These are phyloP conservation scores for Caloenas nicobarica DNA, from an alignment of 2,113 vertebrate genomes.

Conservation along the genomic window DNA sequence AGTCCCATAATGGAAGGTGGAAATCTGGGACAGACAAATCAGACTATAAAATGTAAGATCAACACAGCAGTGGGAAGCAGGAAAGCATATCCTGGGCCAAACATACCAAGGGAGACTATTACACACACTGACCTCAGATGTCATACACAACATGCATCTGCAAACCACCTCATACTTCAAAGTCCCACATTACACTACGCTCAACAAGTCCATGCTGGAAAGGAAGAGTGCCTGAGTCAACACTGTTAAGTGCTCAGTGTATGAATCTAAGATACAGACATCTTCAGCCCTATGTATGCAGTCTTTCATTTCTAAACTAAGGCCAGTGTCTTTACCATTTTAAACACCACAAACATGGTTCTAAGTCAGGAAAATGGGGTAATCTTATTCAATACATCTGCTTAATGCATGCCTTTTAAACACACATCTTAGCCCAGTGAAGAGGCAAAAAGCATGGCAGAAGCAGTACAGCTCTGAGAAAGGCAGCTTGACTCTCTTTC, in stretches of 20 bases:
- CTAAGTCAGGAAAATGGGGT: neutral
- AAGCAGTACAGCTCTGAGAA: neutral
- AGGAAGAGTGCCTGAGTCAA: neutral
- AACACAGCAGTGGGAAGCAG: conserved; percentile 28
- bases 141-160: conserved; percentile 1
- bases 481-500: neutral
- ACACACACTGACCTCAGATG: conserved; percentile 15
- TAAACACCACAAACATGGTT: neutral
- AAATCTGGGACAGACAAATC: conserved; percentile 50
- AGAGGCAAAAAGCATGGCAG: neutral
- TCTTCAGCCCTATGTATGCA: neutral
- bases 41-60: conserved; percentile 40
- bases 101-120: conserved; percentile 25
- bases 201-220: neutral
- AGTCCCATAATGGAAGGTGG: conserved; percentile 32
- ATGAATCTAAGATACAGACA: neutral
- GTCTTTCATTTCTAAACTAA: neutral
- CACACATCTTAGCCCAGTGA: neutral
- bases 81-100: conserved; percentile 26
- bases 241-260: neutral
- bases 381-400: neutral
- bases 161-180: conserved; percentile 25
- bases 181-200: neutral
- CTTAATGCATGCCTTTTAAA: neutral
- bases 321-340: neutral